These are phyloP conservation scores for Scortum barcoo DNA, from an alignment of 2,113 vertebrate species.

Conservation along the genomic window DNA sequence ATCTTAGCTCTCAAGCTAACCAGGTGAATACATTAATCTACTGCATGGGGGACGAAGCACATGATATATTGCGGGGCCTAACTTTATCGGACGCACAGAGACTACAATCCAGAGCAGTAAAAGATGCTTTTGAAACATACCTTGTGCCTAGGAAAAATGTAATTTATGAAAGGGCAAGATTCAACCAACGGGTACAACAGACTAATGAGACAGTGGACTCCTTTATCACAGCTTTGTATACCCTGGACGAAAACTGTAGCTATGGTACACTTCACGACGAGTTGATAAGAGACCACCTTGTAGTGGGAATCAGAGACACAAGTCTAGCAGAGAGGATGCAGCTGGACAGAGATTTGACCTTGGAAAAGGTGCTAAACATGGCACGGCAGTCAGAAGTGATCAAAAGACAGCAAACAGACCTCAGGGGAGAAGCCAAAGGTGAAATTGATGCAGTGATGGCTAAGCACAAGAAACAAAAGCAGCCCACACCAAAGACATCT, in stretches of 20 bases:
- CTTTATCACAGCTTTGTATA: background rate
- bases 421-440: background rate
- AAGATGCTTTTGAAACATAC: background rate
- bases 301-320: background rate
- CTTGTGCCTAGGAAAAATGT: background rate
- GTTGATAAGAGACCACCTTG: background rate
- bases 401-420: slow-evolving; percentile 15
- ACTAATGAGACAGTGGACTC: background rate
- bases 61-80: background rate
- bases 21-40: slow-evolving; percentile 4
- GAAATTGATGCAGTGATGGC: background rate
- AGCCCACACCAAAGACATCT: background rate
- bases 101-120: background rate
- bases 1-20: background rate
- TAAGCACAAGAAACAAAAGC: background rate
- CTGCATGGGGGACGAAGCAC: slow-evolving; percentile 9
- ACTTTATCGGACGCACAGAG: background rate
- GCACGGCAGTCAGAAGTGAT: slow-evolving; percentile 16
- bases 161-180: background rate
- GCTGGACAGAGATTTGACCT: slow-evolving; percentile 16
- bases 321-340: slow-evolving; percentile 2
- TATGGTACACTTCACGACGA: slow-evolving; percentile 1
- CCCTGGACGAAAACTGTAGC: background rate
- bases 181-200: background rate
- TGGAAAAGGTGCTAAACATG: background rate